Conservation (phyloP, 2,797 vertebrate species). For the Anolis apletophallus region DNA sequence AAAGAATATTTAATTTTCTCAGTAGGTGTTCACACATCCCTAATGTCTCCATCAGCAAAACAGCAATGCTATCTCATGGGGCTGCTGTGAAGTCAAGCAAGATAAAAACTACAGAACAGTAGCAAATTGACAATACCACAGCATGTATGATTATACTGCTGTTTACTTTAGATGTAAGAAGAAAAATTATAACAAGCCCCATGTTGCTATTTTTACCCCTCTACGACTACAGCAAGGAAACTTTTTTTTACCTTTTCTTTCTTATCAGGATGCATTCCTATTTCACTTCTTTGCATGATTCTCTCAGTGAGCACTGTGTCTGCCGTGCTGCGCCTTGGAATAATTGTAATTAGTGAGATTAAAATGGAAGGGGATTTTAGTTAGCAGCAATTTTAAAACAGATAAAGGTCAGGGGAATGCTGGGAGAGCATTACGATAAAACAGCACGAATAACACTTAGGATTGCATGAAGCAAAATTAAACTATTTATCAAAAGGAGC, state of each 20-base stretch:
- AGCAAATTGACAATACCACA: slow-evolving; percentile 22
- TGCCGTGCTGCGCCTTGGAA: slow-evolving; percentile 38
- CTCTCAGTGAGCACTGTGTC: slow-evolving; percentile 35
- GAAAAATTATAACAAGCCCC: slow-evolving; percentile 36
- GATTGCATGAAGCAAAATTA: slow-evolving; percentile 45
- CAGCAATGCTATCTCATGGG: not conserved
- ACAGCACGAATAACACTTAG: slow-evolving; percentile 7
- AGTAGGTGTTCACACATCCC: slow-evolving; percentile 2
- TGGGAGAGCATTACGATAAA: slow-evolving; percentile 41
- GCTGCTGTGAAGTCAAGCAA: slow-evolving; percentile 23
- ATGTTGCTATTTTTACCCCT: slow-evolving; percentile 35
- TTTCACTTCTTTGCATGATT: slow-evolving; percentile 40
- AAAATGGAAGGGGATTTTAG: slow-evolving; percentile 51
- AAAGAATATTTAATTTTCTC: not conserved
- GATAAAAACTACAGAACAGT: slow-evolving; percentile 28
- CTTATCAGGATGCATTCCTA: slow-evolving; percentile 31
- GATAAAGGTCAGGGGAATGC: slow-evolving; percentile 38
- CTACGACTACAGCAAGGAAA: slow-evolving; percentile 33
- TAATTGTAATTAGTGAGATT: slow-evolving; percentile 57
- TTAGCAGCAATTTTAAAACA: slow-evolving; percentile 47
- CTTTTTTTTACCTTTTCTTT: slow-evolving; percentile 36
- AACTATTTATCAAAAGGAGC: slow-evolving; percentile 54
- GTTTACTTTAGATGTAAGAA: slow-evolving; percentile 25
- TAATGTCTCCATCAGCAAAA: slow-evolving; percentile 6
- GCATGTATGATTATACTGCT: slow-evolving; percentile 44